A percentile compares a stretch with the other conserved stretches of the same genome.
phyloP scores from a whole-genome alignment of 2,888 invertebrate species.

The Boloria euphrosyne region DNA sequence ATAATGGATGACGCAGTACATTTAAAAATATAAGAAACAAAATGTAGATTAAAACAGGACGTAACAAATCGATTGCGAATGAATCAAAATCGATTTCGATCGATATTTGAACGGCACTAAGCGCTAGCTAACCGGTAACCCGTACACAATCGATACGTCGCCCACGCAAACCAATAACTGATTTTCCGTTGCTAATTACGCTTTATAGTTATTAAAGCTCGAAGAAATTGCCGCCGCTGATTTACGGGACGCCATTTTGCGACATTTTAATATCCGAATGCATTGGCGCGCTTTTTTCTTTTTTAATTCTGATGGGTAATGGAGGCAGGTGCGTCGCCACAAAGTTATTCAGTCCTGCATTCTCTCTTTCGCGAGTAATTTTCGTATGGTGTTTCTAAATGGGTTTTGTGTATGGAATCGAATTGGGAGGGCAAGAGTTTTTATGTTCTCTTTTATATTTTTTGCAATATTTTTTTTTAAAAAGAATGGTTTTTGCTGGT shows the following conservation, averaged over 20 bases:
- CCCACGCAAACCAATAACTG: constrained; percentile 51
- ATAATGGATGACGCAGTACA: constrained; percentile 15
- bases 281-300: constrained; percentile 60
- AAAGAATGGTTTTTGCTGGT: not conserved
- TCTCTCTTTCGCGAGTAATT: constrained; percentile 61
- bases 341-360: constrained; percentile 60
- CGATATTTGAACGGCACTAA: constrained; percentile 39
- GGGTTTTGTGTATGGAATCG: constrained; percentile 57
- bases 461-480: constrained; percentile 21
- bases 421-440: constrained; percentile 51
- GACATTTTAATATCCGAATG: constrained; percentile 75
- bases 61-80: constrained; percentile 61
- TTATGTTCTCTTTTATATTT: constrained; percentile 34
- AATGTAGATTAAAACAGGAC: constrained; percentile 43
- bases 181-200: constrained; percentile 76
- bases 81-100: constrained; percentile 41
- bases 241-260: constrained; percentile 75
- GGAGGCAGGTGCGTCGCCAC: constrained; percentile 67
- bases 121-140: constrained; percentile 47
- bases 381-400: constrained; percentile 59
- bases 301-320: constrained; percentile 65
- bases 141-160: constrained; percentile 68
- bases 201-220: constrained; percentile 74
- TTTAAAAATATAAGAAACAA: constrained; percentile 29
- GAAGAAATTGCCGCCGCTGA: constrained; percentile 74